Base-by-base conservation (phyloP, 2,797 vertebrate genomes). In the Ataeniobius toweri region DNA sequence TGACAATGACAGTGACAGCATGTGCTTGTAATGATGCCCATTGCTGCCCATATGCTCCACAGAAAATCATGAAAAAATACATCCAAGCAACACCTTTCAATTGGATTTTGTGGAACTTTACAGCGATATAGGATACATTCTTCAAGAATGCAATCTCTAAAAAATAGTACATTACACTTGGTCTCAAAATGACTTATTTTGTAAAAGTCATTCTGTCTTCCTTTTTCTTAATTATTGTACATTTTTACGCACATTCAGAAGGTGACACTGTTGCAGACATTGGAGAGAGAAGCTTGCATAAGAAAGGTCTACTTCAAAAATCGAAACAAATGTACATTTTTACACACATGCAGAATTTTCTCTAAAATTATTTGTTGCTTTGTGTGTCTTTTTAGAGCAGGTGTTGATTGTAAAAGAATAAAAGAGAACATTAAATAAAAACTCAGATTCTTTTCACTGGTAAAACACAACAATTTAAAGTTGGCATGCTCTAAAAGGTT, bases 401-500 rank as follows among this genome's bases (percentile, higher is more conserved):
- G 22, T 39, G 13, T 41, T 9, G 24, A 41, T 44, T 68, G 20
- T n/a, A n/a, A 68, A 68, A 44, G 8, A 24, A 20, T 14, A 13
- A 44, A n/a, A 44, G 24, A 41, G 36, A 9, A 24, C 22, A 44
- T 22, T 12, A 24, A 41, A 36, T 65, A 59, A 7, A 22, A 6
- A n/a, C 22, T 24, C 20, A n/a, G 22, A 41, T 41, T 39, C 65
- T 68, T 41, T 44, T 44, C 39, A 68, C 39, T 44, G 22, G 65
- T 83, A 79, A 69, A 85, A 83, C 79, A 80, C 50, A 76, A 84
- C 74, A 76, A 79, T 59, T 80, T 77, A 6, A 61, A 55, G 44
- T 55, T 65, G 79, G 73, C 71, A 75, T 55, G 82, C 83, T 80
- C 81, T 77, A 59, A 76, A 75, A 87, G 87, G 91, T 93, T 94